Evolutionary conservation across 2,797 vertebrate species (phyloP).

Genomic region (Apogon talboti): DNA sequence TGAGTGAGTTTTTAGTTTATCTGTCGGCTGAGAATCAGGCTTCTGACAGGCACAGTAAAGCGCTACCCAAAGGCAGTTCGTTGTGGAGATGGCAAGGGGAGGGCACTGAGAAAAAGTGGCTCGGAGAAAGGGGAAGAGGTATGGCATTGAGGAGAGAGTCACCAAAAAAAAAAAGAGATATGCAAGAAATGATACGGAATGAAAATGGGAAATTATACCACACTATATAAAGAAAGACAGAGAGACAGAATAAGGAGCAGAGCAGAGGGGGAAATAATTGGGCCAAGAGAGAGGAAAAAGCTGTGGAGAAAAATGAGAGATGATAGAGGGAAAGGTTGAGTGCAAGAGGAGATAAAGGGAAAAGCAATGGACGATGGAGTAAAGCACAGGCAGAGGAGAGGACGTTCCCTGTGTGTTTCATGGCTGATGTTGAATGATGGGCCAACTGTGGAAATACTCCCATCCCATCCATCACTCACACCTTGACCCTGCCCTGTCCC

Average conservation of each 20-base stretch:
- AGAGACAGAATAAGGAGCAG: slow-evolving; percentile 54
- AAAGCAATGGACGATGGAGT: slow-evolving; percentile 22
- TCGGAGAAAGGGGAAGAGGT: not conserved
- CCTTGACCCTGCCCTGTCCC: slow-evolving; percentile 61
- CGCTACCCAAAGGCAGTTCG: slow-evolving; percentile 51
- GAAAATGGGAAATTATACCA: slow-evolving; percentile 67
- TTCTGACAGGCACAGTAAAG: slow-evolving; percentile 55
- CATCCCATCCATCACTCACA: slow-evolving; percentile 71
- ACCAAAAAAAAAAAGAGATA: slow-evolving; percentile 15
- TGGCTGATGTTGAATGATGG: slow-evolving; percentile 66
- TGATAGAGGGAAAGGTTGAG: slow-evolving; percentile 64
- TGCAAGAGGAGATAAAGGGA: slow-evolving; percentile 47
- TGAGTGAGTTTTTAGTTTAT: slow-evolving; percentile 64
- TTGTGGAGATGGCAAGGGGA: slow-evolving; percentile 27
- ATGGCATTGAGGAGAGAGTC: not conserved
- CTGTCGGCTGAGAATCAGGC: slow-evolving; percentile 62
- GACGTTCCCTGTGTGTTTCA: slow-evolving; percentile 45
- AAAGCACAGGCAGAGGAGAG: slow-evolving; percentile 39
- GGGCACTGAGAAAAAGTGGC: slow-evolving; percentile 9
- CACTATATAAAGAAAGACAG: slow-evolving; percentile 52
- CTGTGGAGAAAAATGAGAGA: slow-evolving; percentile 60
- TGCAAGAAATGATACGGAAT: slow-evolving; percentile 61
- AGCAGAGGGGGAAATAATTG: slow-evolving; percentile 72
- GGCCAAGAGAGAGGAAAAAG: slow-evolving; percentile 59
- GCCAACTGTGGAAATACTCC: slow-evolving; percentile 55